Base-by-base conservation (phyloP, 2,797 vertebrate genomes). In the Scyliorhinus canicula region DNA sequence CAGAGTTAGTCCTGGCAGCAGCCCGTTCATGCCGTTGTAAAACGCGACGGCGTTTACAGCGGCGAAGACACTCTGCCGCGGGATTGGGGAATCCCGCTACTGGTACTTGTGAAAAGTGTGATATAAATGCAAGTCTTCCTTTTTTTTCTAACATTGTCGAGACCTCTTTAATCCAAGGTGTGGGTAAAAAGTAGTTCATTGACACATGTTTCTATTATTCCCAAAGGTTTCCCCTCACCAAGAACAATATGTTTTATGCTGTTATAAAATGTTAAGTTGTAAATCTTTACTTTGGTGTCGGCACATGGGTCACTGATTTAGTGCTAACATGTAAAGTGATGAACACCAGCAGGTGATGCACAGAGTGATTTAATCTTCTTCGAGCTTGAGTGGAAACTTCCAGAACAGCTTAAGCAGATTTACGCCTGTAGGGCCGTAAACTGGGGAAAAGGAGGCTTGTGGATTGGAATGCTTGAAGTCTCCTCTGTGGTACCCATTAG, bases 321-420 rank as follows among this genome's bases (percentile, higher is more conserved):
- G 65, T 93, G 93, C 47, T 16, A 40, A 14, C 12, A 26, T 19
- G 44, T 71, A 67, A 71, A 40, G 44, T 93, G 93, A 71, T 93
- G 63, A 71, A 93, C 4, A 14, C 44, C 19, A 71, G 47, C 93
- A 93, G 93, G 67, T 93, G 86, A 90, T 57, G 47, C 63, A 63
- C 86, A n/a, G 85, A 67, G 65, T 69, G 65, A 71, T 69, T 69
- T 19, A 35, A 69, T 71, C 93, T 71, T 60, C 86, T 71, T 40
- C 57, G 8, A 12, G 44, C 93, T 35, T 52, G 65, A 71, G 65
- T 93, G 93, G 47, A 93, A 93, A 50, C 44, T 93, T 93, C 93
- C 93, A 35, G 65, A 93, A 71, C 31, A 71, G 44, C 65, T 93
- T 93, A 71, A 93, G 40, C 63, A 93, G 93, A 93, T 69, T 47